Evolutionary conservation across 2,888 invertebrate species (phyloP), one percentile per base, ranked within the genome.

Genomic region (Dastarcus helophoroides): DNA sequence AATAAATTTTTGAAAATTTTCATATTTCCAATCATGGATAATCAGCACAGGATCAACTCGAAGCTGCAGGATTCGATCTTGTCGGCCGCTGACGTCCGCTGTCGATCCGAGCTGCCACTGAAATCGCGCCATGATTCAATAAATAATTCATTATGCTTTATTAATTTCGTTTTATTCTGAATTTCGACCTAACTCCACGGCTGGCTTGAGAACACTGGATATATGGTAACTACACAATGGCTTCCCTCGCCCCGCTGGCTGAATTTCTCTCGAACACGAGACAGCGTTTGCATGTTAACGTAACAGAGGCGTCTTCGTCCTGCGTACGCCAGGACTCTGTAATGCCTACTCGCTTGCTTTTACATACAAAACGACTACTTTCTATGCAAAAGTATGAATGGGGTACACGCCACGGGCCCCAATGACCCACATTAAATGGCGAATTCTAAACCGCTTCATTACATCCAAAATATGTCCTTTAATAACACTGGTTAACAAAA

Each of bases 331-430:
- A 36, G 15, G 32, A 37, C 35, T 22, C 39, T 43, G 48, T 52
- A 47, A 41, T 41, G 45, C 48, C 43, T 43, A 42, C 57, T 54
- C 53, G 51, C 51, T 59, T 56, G 53, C n/a, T n/a, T 50, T 8
- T 47, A 59, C 62, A 62, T 61, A 58, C 60, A 53, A 65, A 66
- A 64, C 65, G 63, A 66, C 64, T 63, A 63, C 67, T 67, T 67
- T 67, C 65, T 63, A 69, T 68, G 67, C 65, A 67, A 67, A 68
- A 67, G 67, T 66, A 68, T 67, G 68, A 69, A 69, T 68, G 68
- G 68, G 66, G 66, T 65, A 62, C 62, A 54, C 56, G 54, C 51
- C 50, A 49, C 54, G 58, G 56, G 56, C 58, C 58, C 56, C 52
- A 56, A n/a, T n/a, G n/a, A n/a, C n/a, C 54, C 51, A 54, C 54